A percentile compares a stretch with the other conserved stretches of the same genome.
Evolutionary conservation across 2,888 invertebrate species (phyloP).

Genomic region (Sericinus montela): DNA sequence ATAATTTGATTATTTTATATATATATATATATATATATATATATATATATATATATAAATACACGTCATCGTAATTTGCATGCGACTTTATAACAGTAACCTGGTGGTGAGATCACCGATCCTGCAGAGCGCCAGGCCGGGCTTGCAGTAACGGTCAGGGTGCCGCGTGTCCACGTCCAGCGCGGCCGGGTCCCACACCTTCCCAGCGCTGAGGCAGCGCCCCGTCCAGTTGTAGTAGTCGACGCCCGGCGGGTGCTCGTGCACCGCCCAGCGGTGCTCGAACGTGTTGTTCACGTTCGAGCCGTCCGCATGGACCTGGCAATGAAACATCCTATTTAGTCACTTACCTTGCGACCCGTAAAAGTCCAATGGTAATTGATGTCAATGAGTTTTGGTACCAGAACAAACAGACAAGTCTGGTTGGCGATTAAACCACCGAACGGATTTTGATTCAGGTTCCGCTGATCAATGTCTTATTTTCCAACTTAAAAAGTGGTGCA

Average conservation of each 20-base stretch:
- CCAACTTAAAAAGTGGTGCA: too few relatives aligned
- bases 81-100: slow-evolving; percentile 21
- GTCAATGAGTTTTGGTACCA: too few relatives aligned
- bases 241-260: slow-evolving; percentile 86
- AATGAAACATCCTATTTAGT: not conserved
- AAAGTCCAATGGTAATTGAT: too few relatives aligned
- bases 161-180: slow-evolving; percentile 81
- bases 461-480: too few relatives aligned
- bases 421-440: too few relatives aligned
- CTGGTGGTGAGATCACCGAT: slow-evolving; percentile 87
- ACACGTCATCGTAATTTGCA: too few relatives aligned
- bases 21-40: too few relatives aligned
- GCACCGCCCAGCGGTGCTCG: slow-evolving; percentile 91
- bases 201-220: slow-evolving; percentile 89
- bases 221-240: slow-evolving; percentile 96
- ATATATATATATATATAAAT: too few relatives aligned
- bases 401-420: too few relatives aligned
- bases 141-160: slow-evolving; percentile 79
- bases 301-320: slow-evolving; percentile 91
- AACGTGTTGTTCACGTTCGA: slow-evolving; percentile 85
- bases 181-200: slow-evolving; percentile 86
- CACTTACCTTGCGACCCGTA: too few relatives aligned
- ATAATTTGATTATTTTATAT: too few relatives aligned
- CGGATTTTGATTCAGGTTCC: too few relatives aligned
- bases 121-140: slow-evolving; percentile 80